Evolutionary conservation across 2,113 vertebrate genomes (phyloP).

Genomic region (Phasianus colchicus): DNA sequence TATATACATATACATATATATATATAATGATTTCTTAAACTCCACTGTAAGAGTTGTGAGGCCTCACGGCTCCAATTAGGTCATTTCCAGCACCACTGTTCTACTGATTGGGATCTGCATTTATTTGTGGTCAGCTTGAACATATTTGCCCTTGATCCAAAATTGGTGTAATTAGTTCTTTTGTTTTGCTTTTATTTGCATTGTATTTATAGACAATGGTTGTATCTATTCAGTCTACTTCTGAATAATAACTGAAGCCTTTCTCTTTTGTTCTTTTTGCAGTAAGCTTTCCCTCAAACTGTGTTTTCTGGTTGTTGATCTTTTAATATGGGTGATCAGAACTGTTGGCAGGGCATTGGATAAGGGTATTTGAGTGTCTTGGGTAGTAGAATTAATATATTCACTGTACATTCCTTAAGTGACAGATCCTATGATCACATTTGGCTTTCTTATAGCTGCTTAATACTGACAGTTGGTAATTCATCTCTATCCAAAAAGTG

Average conservation of each 20-base stretch:
- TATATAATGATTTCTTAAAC: neutral
- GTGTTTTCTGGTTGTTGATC: neutral
- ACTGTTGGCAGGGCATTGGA: neutral
- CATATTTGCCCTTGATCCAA: neutral
- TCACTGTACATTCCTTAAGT: conserved; percentile 9
- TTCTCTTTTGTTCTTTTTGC: neutral
- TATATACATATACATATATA: neutral
- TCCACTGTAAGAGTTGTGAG: neutral
- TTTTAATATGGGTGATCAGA: neutral
- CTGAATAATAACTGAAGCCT: neutral
- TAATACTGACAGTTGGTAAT: neutral
- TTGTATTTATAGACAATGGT: neutral
- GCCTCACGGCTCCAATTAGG: neutral
- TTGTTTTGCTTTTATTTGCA: neutral
- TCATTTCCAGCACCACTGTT: neutral
- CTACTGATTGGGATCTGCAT: neutral
- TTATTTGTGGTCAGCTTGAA: neutral
- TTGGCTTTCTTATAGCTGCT: conserved; percentile 3
- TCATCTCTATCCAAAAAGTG: neutral
- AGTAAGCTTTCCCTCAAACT: neutral
- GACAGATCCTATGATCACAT: neutral
- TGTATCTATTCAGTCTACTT: neutral
- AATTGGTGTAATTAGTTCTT: neutral
- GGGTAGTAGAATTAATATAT: neutral
- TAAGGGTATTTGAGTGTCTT: neutral